phyloP scores from a whole-genome alignment of 2,113 vertebrate species.

The Equus przewalskii region DNA sequence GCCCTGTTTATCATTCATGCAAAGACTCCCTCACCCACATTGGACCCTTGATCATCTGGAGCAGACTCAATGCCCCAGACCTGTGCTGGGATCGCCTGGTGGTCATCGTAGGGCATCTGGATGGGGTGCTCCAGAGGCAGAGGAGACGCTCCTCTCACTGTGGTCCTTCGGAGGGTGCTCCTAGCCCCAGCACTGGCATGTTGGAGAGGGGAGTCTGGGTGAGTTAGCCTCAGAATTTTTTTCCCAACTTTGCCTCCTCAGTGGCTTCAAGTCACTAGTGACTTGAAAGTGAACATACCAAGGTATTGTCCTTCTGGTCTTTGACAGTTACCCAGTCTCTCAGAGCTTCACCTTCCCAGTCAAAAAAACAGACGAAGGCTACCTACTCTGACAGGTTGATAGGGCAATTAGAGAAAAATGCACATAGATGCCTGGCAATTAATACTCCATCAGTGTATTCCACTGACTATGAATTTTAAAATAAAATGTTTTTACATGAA shows the following conservation, averaged over 20 bases:
- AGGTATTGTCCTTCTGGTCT: neutral
- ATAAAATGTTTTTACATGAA: neutral
- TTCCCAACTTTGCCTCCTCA: neutral
- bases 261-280: neutral
- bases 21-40: neutral
- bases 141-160: neutral
- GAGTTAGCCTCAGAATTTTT: neutral
- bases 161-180: neutral
- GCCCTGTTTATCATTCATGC: neutral
- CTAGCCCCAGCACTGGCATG: too few relatives aligned
- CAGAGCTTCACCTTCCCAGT: neutral
- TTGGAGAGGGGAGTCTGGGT: neutral
- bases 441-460: neutral
- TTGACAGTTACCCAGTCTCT: neutral
- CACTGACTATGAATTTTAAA: neutral
- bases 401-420: neutral
- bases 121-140: neutral
- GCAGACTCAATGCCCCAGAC: neutral
- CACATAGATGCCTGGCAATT: neutral
- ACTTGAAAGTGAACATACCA: neutral
- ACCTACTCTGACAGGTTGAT: neutral
- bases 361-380: neutral
- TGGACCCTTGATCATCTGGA: too few relatives aligned
- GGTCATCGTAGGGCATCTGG: rapidly evolving
- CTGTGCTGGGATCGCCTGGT: neutral